Conservation (phyloP, 2,888 invertebrate species). For the Acrobasis consociella region DNA sequence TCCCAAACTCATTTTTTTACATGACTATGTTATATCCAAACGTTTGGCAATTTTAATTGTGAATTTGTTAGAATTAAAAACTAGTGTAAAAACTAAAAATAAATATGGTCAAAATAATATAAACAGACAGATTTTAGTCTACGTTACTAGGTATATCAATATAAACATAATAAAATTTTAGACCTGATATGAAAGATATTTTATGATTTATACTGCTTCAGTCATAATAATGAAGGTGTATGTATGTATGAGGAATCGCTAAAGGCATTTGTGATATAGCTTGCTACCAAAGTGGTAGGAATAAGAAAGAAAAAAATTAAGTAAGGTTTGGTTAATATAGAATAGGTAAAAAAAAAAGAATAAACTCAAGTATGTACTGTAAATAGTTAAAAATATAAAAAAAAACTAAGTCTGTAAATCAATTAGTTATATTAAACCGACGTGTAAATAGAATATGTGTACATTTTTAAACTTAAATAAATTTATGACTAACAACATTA, state of each 20-base stretch:
- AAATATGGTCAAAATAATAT: too few relatives aligned
- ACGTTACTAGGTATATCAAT: too few relatives aligned
- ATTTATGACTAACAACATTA: too few relatives aligned
- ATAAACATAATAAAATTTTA: background rate
- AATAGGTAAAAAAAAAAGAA: background rate
- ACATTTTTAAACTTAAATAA: too few relatives aligned
- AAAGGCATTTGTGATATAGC: slow-evolving; percentile 62
- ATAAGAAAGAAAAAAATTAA: slow-evolving; percentile 10
- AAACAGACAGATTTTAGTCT: too few relatives aligned
- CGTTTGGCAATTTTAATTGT: too few relatives aligned
- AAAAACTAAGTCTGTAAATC: background rate
- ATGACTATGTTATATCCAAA: too few relatives aligned
- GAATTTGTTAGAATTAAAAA: too few relatives aligned
- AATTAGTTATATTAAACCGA: too few relatives aligned
- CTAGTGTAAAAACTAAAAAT: too few relatives aligned
- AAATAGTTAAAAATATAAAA: background rate
- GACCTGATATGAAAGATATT: background rate
- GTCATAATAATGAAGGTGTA: background rate
- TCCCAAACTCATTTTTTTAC: too few relatives aligned
- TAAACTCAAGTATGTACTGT: background rate
- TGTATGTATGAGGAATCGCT: slow-evolving; percentile 7
- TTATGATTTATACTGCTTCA: slow-evolving; percentile 5
- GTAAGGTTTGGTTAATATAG: slow-evolving; percentile 11
- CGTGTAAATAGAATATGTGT: too few relatives aligned
- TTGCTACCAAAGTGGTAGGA: slow-evolving; percentile 37